A percentile compares a stretch with the other conserved stretches of the same genome.
These are phyloP conservation scores for Chelonia mydas DNA, from an alignment of 2,797 vertebrate species.

Conservation along the genomic window DNA sequence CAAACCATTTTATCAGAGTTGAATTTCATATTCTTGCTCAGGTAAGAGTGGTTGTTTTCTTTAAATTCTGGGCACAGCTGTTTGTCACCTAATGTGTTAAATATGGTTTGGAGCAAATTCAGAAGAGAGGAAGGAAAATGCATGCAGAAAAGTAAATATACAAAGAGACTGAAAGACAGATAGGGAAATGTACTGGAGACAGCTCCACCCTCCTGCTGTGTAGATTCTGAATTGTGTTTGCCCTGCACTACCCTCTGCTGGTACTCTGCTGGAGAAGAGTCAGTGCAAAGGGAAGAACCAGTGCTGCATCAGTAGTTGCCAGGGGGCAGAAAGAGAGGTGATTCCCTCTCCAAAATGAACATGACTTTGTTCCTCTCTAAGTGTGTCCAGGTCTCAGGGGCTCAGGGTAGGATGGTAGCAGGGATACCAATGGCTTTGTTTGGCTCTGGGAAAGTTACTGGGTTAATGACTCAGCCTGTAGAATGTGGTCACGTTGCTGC, in stretches of 20 bases:
- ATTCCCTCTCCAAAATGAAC: slow-evolving; percentile 17
- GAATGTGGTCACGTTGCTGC: slow-evolving; percentile 59
- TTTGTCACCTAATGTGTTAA: background rate
- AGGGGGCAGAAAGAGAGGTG: background rate
- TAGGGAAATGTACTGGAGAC: background rate
- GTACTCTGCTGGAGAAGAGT: background rate
- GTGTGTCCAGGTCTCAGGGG: slow-evolving; percentile 42
- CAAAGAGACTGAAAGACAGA: background rate
- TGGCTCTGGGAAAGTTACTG: slow-evolving; percentile 53
- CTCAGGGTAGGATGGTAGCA: slow-evolving; percentile 59
- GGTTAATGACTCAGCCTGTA: slow-evolving; percentile 71
- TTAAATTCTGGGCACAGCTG: background rate
- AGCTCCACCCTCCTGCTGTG: background rate
- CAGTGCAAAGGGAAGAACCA: background rate
- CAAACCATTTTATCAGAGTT: background rate
- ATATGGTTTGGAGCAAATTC: background rate
- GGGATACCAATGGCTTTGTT: slow-evolving; percentile 63
- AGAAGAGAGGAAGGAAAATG: background rate
- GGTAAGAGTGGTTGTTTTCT: background rate
- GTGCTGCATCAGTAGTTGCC: background rate
- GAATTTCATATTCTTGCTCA: background rate
- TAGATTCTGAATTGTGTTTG: background rate
- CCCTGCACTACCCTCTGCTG: background rate
- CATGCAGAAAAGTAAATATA: background rate
- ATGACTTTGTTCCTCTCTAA: slow-evolving; percentile 27